Conservation (phyloP, 2,888 invertebrate species). For the Graphium colonna region DNA sequence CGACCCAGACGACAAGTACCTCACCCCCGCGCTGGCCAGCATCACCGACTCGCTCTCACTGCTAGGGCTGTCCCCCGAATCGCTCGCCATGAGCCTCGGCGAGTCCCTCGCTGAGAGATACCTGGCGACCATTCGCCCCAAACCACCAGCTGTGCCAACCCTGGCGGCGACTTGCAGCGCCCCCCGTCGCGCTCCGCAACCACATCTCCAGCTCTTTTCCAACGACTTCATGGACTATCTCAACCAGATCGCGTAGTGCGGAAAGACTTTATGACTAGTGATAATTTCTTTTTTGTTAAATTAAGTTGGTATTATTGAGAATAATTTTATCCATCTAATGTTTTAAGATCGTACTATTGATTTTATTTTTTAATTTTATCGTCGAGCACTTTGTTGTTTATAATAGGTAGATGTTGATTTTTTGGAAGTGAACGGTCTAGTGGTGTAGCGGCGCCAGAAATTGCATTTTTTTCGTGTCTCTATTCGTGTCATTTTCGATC, state of each 20-base stretch:
- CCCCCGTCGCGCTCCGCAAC: constrained; percentile 48
- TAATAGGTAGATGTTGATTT: constrained; percentile 64
- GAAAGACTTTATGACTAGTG: constrained; percentile 50
- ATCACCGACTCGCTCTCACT: constrained; percentile 69
- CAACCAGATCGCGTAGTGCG: constrained; percentile 78
- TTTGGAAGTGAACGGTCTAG: constrained; percentile 52
- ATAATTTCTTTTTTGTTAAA: constrained; percentile 72
- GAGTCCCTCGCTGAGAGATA: constrained; percentile 72
- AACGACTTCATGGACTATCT: constrained; percentile 82
- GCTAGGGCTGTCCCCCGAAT: constrained; percentile 65
- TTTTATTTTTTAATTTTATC: constrained; percentile 78
- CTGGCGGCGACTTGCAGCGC: constrained; percentile 45
- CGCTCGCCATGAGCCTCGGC: constrained; percentile 66
- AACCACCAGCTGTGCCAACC: constrained; percentile 47
- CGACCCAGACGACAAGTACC: constrained; percentile 52
- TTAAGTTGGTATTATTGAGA: constrained; percentile 78
- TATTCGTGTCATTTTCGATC: constrained; percentile 42
- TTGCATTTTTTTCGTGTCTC: constrained; percentile 67
- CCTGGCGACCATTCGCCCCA: constrained; percentile 62
- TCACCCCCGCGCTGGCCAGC: constrained; percentile 56
- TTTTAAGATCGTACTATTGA: constrained; percentile 73
- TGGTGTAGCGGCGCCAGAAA: constrained; percentile 67
- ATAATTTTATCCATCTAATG: constrained; percentile 76
- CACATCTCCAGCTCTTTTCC: constrained; percentile 80
- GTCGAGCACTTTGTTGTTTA: constrained; percentile 71